Base-by-base conservation (phyloP, 2,888 invertebrate species). In the Campoletis raptor region DNA sequence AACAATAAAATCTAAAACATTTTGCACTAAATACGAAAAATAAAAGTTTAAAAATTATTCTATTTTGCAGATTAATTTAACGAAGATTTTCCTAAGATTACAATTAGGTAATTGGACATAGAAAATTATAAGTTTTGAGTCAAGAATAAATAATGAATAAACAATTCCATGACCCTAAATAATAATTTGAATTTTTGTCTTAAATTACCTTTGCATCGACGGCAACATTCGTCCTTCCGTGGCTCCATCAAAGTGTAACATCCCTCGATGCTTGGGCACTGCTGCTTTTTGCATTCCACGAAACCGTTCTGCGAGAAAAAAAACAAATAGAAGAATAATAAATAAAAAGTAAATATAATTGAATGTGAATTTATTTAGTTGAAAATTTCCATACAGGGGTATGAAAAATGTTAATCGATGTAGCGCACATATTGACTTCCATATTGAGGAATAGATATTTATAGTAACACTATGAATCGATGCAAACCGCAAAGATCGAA, bases 211-310 rank as follows among this genome's bases (percentile, higher is more conserved):
- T 97, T 98, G 94, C 98, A 98, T 92, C 96, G 96, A 89, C 96
- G 96, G 93, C 98, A 98, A 94, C 98, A 98, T 66, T 97, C 96
- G 90, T 97, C 96, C 72, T 96, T 96, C 61, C 96, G 96, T 94
- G 97, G 97, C 90, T 96, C 95, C 76, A 96, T 94, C 54, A 96
- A 95, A 94, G 98, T 96, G 91, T 97, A 98, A 92, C 98, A 98
- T 89, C 98, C 98, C 90, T 98, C 97, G 92, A 97, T 96, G 90
- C 96, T 96, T 80, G 98, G 98, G 94, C 99, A 99, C 54, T 95
- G 95, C 94, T 95, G 96, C 91, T 96, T 96, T 89, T 96, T 95
- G 93, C 98, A 98, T 94, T 98, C 97, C 77, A 98, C 98, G 93
- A 97, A 97, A 76, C 98, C 97, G 95, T 97, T 97, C 98, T 98